Base-by-base conservation (phyloP, 2,113 vertebrate species). In the Xerus inauris region DNA sequence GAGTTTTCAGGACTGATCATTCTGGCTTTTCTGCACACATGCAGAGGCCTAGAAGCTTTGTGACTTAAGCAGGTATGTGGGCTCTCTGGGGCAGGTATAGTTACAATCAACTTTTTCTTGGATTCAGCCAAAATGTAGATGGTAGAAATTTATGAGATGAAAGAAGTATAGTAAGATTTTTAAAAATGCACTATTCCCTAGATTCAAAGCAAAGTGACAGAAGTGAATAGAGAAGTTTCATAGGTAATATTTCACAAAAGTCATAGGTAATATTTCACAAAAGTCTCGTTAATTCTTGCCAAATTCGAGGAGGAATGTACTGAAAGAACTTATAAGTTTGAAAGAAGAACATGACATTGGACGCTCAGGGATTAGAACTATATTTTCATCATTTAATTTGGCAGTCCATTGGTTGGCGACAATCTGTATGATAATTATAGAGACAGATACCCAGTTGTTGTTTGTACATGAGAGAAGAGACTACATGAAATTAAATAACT, bases 301-400 rank as follows among this genome's bases (percentile, higher is more conserved):
- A 81, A 91, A 62, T 51, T 89, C 45, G 87, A 89, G 82, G n/a
- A 89, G 20, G 64, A 69, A 90, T 79, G 9, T 89, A 84, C 54
- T 89, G 22, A 65, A 85, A 92, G n/a, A 86, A 94, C 26, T 42
- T 76, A 49, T 6, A 65, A 73, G 80, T 97, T 84, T 80, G 69
- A 94, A 91, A 89, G 40, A 40, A 90, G 45, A 93, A 45, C 71
- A 79, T 69, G 64, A 79, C 35, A 32, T 86, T 84, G 83, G 95
- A 84, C 59, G 72, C 93, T 94, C 93, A 97, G 95, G 90, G 93
- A 96, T 92, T 94, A 81, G 45, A 69, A 72, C 24, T 67, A n/a
- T 88, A 81, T 89, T 76, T 93, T 95, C 89, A 79, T 72, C 54
- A 64, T 75, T 69, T 90, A 76, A 79, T 91, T 88, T 92, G 83